Evolutionary conservation across 2,888 invertebrate genomes (phyloP).

Genomic region (Sesamia inferens): DNA sequence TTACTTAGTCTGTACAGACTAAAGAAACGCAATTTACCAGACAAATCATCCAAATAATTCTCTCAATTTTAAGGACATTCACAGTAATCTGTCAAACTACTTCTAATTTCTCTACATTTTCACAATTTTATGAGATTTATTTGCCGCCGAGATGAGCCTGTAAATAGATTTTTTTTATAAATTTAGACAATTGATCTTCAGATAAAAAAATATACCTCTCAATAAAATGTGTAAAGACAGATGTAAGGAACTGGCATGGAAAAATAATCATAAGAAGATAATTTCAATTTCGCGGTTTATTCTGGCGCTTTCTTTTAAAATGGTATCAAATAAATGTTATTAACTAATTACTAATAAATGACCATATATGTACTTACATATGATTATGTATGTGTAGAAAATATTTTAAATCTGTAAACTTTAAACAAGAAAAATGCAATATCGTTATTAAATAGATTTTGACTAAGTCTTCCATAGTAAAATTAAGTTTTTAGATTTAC

Average conservation of each 20-base stretch:
- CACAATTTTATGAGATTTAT: no score
- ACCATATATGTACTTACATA: constrained; percentile 2
- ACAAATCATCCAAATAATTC: no score
- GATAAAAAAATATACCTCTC: no score
- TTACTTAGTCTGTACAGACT: no score
- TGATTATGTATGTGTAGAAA: neutral
- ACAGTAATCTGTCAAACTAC: no score
- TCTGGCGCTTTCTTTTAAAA: neutral
- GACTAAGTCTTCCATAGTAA: constrained; percentile 66
- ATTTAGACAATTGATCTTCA: no score
- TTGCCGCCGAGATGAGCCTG: no score
- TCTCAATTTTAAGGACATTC: no score
- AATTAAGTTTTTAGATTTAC: constrained; percentile 41
- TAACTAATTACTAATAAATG: constrained; percentile 19
- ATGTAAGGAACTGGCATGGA: neutral
- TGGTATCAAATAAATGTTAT: constrained; percentile 13
- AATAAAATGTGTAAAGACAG: no score
- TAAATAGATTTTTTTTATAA: no score
- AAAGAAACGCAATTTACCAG: no score
- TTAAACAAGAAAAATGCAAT: constrained; percentile 20
- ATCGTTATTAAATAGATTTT: constrained; percentile 32
- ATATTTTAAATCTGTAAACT: constrained; percentile 21
- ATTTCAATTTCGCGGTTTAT: neutral
- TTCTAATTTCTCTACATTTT: no score
- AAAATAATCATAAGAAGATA: neutral